Percentiles rank a stretch among this genome's conserved stretches.
phyloP scores from a whole-genome alignment of 2,888 invertebrate genomes.

The Archaeoteleia sp. region DNA sequence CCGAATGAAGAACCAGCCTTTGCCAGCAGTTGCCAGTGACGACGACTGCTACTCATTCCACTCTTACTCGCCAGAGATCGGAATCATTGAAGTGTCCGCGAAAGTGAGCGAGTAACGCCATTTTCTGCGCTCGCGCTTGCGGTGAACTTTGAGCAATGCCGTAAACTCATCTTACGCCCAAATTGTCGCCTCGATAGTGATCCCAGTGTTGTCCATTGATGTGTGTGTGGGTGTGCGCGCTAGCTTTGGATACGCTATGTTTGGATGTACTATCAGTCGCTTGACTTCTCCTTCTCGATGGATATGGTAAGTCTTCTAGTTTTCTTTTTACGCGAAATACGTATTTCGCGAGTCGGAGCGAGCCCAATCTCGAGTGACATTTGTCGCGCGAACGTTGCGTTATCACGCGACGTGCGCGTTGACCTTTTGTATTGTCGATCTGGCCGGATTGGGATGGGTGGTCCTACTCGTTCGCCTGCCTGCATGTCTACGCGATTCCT shows the following conservation, averaged over 20 bases:
- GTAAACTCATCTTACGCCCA: background rate
- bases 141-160: conserved; percentile 19
- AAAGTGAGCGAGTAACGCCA: conserved; percentile 59
- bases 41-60: too few species aligned
- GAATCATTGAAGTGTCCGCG: conserved; percentile 30
- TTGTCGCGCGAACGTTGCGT: background rate
- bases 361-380: conserved; percentile 1
- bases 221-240: conserved; percentile 9
- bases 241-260: conserved; percentile 58
- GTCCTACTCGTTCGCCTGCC: background rate
- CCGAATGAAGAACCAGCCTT: conserved; percentile 5
- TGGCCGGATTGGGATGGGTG: conserved; percentile 41
- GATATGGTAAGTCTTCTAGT: conserved; percentile 63
- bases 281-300: conserved; percentile 41
- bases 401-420: background rate
- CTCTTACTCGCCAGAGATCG: background rate
- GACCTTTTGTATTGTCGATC: conserved; percentile 5
- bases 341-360: too few species aligned
- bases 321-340: background rate
- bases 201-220: background rate
- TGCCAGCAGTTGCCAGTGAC: conserved; percentile 2
- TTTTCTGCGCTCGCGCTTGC: conserved; percentile 59
- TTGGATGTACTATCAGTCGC: conserved; percentile 60
- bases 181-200: background rate
- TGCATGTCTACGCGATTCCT: background rate